phyloP scores from a whole-genome alignment of 2,888 invertebrate species.

The Danaus chrysippus region DNA sequence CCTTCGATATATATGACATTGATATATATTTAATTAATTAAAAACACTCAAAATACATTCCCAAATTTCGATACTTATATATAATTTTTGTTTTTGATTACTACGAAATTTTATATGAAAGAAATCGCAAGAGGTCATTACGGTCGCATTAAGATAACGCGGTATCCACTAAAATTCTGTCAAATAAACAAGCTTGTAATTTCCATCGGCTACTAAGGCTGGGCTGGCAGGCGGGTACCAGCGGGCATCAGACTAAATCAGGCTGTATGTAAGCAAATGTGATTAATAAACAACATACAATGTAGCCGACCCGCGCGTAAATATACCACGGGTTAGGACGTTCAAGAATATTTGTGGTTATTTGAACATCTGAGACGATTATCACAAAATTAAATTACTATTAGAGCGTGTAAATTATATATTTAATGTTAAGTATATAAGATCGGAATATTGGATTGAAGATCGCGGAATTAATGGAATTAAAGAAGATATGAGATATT shows the following conservation, averaged over 20 bases:
- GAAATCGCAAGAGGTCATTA: constrained; percentile 19
- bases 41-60: too few species aligned
- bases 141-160: constrained; percentile 13
- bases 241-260: constrained; percentile 18
- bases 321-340: background rate
- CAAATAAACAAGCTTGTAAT: constrained; percentile 26
- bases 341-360: background rate
- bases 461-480: too few species aligned
- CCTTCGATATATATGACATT: too few species aligned
- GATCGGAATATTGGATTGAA: background rate
- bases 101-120: constrained; percentile 9
- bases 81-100: too few species aligned
- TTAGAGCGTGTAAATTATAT: background rate
- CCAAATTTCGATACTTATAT: too few species aligned
- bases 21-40: too few species aligned
- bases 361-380: background rate
- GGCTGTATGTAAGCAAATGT: constrained; percentile 30
- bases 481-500: too few species aligned
- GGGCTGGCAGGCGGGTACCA: constrained; percentile 4
- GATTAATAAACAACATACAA: constrained; percentile 4
- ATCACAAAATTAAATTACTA: background rate
- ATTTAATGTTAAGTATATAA: background rate
- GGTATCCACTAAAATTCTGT: constrained; percentile 14
- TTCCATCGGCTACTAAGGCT: background rate
- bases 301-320: constrained; percentile 2